Evolutionary conservation across 2,797 vertebrate species (phyloP).

Genomic region (Sternarchorhynchus goeldii): DNA sequence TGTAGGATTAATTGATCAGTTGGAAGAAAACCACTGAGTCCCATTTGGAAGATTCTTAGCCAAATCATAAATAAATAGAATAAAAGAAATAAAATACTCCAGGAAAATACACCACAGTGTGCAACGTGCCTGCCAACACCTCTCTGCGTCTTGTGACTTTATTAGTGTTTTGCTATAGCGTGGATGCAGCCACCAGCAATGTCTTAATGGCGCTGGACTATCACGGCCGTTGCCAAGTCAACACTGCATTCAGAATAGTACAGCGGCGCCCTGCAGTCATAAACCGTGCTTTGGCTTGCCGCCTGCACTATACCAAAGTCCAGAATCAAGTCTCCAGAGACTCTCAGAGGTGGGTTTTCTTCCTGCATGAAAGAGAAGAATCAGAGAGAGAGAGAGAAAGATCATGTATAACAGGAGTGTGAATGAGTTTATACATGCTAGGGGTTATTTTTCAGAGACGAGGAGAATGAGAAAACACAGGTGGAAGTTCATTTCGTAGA

Average conservation of each 20-base stretch:
- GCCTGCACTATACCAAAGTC: background rate
- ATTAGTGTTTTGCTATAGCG: background rate
- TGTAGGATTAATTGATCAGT: no score
- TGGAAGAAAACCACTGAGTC: no score
- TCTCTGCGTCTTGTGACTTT: background rate
- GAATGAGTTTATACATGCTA: conserved; percentile 1
- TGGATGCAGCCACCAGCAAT: background rate
- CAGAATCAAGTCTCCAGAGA: conserved; percentile 23
- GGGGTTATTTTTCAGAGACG: conserved; percentile 4
- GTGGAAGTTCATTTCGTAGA: background rate
- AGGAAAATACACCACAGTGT: background rate
- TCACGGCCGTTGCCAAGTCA: background rate
- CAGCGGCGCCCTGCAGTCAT: background rate
- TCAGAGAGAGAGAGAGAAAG: conserved; percentile 14
- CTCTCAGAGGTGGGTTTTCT: conserved; percentile 23
- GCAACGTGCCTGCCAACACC: background rate
- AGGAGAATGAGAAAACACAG: conserved; percentile 16
- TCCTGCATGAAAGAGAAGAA: conserved; percentile 29
- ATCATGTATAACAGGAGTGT: conserved; percentile 7
- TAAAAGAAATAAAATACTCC: background rate
- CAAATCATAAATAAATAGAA: no score
- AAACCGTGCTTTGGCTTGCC: background rate
- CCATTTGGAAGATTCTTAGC: no score
- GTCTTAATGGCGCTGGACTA: background rate
- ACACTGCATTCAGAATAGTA: background rate